Evolutionary conservation across 2,888 invertebrate genomes (phyloP).

Genomic region (Alcis repandata): DNA sequence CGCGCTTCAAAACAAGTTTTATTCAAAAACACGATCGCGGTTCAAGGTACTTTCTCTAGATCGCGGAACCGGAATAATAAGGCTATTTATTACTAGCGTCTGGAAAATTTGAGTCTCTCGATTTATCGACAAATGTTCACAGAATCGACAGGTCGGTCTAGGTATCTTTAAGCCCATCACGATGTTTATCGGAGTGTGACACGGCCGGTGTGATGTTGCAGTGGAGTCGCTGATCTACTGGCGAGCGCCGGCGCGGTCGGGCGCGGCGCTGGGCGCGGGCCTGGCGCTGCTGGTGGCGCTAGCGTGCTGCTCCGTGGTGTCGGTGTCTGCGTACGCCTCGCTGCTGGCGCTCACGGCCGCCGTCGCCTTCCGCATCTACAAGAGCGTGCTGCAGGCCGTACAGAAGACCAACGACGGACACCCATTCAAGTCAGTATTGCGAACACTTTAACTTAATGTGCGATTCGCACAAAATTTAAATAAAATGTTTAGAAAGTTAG

Average conservation of each 20-base stretch:
- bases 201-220: conserved; percentile 75
- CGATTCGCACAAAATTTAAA: too few species aligned
- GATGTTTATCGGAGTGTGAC: not conserved
- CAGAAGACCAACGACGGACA: conserved; percentile 99
- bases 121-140: too few species aligned
- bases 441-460: not conserved
- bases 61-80: not conserved
- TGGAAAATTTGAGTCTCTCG: too few species aligned
- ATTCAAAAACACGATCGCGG: conserved; percentile 23
- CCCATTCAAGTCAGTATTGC: conserved; percentile 95
- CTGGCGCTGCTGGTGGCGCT: conserved; percentile 96
- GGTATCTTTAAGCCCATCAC: too few species aligned
- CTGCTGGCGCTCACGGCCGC: conserved; percentile 94
- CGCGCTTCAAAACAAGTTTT: conserved; percentile 34
- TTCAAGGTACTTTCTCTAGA: conserved; percentile 29
- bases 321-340: conserved; percentile 97
- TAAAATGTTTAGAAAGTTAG: too few species aligned
- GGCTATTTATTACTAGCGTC: not conserved
- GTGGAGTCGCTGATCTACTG: conserved; percentile 99
- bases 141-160: not conserved
- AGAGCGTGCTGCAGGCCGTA: conserved; percentile 97
- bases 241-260: conserved; percentile 98
- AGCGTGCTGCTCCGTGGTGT: conserved; percentile 97
- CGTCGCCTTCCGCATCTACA: conserved; percentile 98
- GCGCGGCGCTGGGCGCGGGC: conserved; percentile 96